These are phyloP conservation scores for Melanotaenia boesemani DNA, from an alignment of 2,797 vertebrate genomes.

Conservation along the genomic window DNA sequence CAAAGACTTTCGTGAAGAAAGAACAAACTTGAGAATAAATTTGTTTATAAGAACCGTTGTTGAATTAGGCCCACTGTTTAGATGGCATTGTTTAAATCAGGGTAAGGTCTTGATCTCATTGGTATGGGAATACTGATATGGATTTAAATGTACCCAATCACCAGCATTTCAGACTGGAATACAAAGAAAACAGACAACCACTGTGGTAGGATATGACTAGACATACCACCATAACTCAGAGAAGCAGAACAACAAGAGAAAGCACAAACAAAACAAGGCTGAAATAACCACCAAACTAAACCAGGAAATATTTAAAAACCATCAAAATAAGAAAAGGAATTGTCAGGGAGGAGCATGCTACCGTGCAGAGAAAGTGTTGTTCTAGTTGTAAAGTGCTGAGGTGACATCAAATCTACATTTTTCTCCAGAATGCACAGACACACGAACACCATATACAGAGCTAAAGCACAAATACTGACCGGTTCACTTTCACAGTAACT, in stretches of 20 bases:
- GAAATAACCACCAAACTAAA: constrained; percentile 60
- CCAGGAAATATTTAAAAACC: constrained; percentile 51
- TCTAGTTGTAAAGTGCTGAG: constrained; percentile 28
- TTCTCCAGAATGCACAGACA: constrained; percentile 28
- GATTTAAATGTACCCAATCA: not conserved
- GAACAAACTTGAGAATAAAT: too few species aligned
- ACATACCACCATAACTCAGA: constrained; percentile 56
- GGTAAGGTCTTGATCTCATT: not conserved
- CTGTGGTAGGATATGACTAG: constrained; percentile 53
- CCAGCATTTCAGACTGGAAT: constrained; percentile 1
- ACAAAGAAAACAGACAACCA: constrained; percentile 38
- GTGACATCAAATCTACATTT: constrained; percentile 36
- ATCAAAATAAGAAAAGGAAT: constrained; percentile 18
- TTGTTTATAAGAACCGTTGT: too few species aligned
- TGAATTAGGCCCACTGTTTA: not conserved
- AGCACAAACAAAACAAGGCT: constrained; percentile 46
- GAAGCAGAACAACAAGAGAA: constrained; percentile 36
- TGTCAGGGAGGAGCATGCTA: constrained; percentile 17
- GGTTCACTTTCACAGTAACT: constrained; percentile 96
- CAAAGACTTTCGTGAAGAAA: too few species aligned
- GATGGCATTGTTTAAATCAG: not conserved
- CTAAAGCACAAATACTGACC: constrained; percentile 89
- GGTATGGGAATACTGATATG: not conserved
- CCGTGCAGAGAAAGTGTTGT: constrained; percentile 36
- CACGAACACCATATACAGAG: constrained; percentile 28